These are phyloP conservation scores for Brachionus asplanchnoidis DNA, from an alignment of 1,140 invertebrate species.

Conservation along the genomic window DNA sequence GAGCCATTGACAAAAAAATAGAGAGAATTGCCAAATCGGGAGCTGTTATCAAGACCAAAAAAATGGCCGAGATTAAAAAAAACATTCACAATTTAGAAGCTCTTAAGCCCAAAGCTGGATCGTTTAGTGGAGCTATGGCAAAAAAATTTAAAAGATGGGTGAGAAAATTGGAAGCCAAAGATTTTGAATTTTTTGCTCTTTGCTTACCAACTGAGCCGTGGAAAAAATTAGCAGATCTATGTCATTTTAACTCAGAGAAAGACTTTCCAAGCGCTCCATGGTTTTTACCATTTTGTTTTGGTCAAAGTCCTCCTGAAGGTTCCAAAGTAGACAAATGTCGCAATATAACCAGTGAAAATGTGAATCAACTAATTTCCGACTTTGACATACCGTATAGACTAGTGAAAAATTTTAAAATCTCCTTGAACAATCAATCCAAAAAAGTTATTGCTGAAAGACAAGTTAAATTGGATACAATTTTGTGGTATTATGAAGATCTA, in stretches of 20 bases:
- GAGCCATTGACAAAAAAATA: slow-evolving; percentile 51
- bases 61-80: slow-evolving; percentile 50
- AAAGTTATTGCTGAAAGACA: slow-evolving; percentile 46
- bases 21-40: slow-evolving; percentile 47
- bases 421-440: slow-evolving; percentile 47
- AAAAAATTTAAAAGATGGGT: slow-evolving; percentile 50
- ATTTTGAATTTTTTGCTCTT: slow-evolving; percentile 50
- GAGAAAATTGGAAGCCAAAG: slow-evolving; percentile 46
- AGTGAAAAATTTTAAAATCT: slow-evolving; percentile 46
- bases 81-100: slow-evolving; percentile 51
- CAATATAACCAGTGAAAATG: slow-evolving; percentile 47
- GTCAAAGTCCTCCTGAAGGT: slow-evolving; percentile 45
- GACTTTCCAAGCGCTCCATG: slow-evolving; percentile 51
- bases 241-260: slow-evolving; percentile 50
- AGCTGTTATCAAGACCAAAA: slow-evolving; percentile 47
- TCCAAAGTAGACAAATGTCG: slow-evolving; percentile 44
- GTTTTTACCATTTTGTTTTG: slow-evolving; percentile 52
- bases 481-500: slow-evolving; percentile 56
- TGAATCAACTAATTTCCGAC: slow-evolving; percentile 47
- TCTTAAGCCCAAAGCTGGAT: slow-evolving; percentile 46
- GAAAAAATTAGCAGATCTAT: slow-evolving; percentile 53
- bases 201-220: slow-evolving; percentile 52
- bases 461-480: slow-evolving; percentile 48
- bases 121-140: slow-evolving; percentile 24
- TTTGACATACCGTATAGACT: slow-evolving; percentile 48